Conservation (phyloP, 2,797 vertebrate species). For the Onychomys arenicola region DNA sequence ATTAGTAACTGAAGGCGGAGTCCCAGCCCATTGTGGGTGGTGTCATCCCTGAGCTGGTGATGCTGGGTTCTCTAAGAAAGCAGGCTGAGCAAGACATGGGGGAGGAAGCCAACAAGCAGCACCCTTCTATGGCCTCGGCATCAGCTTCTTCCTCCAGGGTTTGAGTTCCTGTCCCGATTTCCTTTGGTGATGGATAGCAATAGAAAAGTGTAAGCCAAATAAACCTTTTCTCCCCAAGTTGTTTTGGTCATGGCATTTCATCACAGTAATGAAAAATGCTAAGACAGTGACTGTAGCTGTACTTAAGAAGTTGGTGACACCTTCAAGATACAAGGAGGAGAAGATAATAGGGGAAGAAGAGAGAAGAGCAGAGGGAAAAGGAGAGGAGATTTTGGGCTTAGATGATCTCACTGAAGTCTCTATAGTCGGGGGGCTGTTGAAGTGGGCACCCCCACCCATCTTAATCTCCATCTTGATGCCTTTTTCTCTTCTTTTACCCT, state of each 20-base stretch:
- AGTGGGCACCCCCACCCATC: accelerated
- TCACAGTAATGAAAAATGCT: not conserved
- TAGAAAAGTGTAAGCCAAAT: not conserved
- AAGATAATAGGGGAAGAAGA: not conserved
- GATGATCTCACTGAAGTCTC: not conserved
- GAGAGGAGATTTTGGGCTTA: not conserved
- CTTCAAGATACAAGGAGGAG: not conserved
- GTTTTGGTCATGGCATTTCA: too few species aligned
- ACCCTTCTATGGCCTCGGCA: too few species aligned
- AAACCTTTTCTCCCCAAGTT: not conserved
- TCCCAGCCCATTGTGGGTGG: not conserved
- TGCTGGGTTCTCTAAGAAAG: too few species aligned
- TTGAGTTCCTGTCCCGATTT: too few species aligned
- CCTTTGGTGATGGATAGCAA: too few species aligned
- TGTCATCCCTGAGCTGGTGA: too few species aligned
- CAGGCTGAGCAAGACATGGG: too few species aligned
- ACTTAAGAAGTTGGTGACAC: not conserved
- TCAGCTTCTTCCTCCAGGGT: too few species aligned
- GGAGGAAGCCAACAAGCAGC: too few species aligned
- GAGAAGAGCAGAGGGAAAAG: not conserved
- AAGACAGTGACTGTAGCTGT: not conserved
- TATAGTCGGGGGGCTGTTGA: not conserved
- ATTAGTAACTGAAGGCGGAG: not conserved
- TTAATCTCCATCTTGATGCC: not conserved
- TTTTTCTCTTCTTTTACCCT: not conserved